These are phyloP conservation scores for Dendrolimus houi DNA, from an alignment of 2,888 invertebrate species.

Conservation along the genomic window DNA sequence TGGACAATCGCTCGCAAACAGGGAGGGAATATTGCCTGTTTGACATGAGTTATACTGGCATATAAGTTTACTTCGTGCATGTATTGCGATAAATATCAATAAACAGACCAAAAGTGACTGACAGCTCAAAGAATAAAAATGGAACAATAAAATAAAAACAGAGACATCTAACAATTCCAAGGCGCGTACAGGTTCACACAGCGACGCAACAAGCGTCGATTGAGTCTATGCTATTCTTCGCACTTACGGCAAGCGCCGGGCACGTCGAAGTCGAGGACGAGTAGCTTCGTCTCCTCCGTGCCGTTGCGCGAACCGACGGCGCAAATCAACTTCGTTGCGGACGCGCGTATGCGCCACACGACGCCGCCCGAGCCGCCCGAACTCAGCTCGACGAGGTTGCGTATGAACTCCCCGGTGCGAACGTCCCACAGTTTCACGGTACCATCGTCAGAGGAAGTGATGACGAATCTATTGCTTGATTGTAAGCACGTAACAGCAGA, in stretches of 20 bases:
- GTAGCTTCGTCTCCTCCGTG: slow-evolving; percentile 98
- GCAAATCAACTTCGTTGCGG: slow-evolving; percentile 97
- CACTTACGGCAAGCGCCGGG: slow-evolving; percentile 81
- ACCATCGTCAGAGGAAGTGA: slow-evolving; percentile 99
- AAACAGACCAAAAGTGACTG: background rate
- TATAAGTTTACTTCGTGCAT: background rate
- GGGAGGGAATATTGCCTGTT: no score
- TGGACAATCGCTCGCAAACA: no score
- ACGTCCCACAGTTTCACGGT: slow-evolving; percentile 99
- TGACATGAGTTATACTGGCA: background rate
- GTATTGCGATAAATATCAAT: background rate
- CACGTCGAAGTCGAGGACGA: slow-evolving; percentile 97
- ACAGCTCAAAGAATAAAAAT: background rate
- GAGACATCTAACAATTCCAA: slow-evolving; percentile 46
- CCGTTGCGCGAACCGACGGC: slow-evolving; percentile 99
- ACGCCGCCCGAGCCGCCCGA: slow-evolving; percentile 99
- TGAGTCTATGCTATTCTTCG: slow-evolving; percentile 67
- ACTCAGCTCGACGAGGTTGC: slow-evolving; percentile 94
- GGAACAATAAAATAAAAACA: background rate
- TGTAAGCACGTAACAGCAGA: slow-evolving; percentile 99
- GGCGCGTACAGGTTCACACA: slow-evolving; percentile 64
- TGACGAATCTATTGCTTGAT: slow-evolving; percentile 97
- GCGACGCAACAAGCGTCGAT: slow-evolving; percentile 64
- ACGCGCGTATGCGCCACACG: slow-evolving; percentile 97
- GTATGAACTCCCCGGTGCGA: slow-evolving; percentile 95